Percentiles rank a stretch among this genome's conserved stretches.
Evolutionary conservation across 2,888 invertebrate species (phyloP).

Genomic region (Nemapogon koenigi): DNA sequence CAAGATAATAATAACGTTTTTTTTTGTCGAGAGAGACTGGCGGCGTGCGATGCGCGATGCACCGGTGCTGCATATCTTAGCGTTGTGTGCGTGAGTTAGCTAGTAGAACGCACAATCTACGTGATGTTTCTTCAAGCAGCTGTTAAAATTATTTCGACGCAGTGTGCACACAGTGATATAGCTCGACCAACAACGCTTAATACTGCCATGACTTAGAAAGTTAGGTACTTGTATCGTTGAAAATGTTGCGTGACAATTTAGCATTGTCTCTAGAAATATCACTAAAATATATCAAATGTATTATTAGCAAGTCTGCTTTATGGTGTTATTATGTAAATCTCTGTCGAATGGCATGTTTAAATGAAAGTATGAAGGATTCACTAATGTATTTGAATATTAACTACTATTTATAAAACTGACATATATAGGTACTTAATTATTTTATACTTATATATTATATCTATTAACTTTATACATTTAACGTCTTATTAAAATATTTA

Average conservation of each 20-base stretch:
- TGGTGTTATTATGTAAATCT: background rate
- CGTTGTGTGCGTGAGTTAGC: slow-evolving; percentile 24
- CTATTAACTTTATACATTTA: background rate
- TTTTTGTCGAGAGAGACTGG: slow-evolving; percentile 48
- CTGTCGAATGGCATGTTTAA: background rate
- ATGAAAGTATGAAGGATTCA: no score
- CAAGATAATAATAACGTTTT: slow-evolving; percentile 59
- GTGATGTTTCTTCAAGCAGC: slow-evolving; percentile 51
- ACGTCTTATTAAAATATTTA: background rate
- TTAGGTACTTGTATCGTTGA: background rate
- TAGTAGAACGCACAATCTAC: slow-evolving; percentile 21
- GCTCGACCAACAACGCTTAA: slow-evolving; percentile 28
- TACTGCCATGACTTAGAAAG: no score
- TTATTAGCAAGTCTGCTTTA: background rate
- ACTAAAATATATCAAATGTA: background rate
- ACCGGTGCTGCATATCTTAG: slow-evolving; percentile 1
- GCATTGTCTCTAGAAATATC: slow-evolving; percentile 24
- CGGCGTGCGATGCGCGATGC: slow-evolving; percentile 48
- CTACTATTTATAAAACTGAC: no score
- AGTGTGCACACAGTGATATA: slow-evolving; percentile 39
- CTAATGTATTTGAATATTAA: no score
- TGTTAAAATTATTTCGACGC: slow-evolving; percentile 53
- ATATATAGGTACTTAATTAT: no score
- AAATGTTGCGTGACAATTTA: slow-evolving; percentile 39
- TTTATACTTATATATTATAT: background rate